Percentiles rank a stretch among this genome's conserved stretches.
Evolutionary conservation across 2,113 vertebrate genomes (phyloP).

Genomic region (Spermophilus dauricus): DNA sequence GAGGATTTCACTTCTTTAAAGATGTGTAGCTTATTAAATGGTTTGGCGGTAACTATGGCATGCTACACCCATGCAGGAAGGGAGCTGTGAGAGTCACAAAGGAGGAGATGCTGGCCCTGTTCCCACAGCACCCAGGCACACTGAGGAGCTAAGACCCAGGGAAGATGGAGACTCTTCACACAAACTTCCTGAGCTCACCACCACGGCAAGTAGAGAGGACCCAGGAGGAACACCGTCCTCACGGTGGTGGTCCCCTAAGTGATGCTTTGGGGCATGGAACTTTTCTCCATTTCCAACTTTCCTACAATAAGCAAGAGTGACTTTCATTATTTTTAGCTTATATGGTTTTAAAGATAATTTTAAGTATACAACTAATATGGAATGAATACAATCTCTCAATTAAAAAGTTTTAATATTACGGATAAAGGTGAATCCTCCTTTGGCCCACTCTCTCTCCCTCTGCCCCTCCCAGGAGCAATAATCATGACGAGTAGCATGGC

Average conservation of each 20-base stretch:
- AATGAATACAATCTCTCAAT: not conserved
- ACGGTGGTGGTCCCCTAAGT: not conserved
- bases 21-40: not conserved
- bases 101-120: not conserved
- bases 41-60: not conserved
- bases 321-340: constrained; percentile 17
- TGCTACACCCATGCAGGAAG: not conserved
- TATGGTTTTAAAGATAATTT: not conserved
- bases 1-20: not conserved
- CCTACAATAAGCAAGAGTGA: not conserved
- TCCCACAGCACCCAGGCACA: not conserved
- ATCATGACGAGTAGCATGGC: accelerated
- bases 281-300: not conserved
- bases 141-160: not conserved
- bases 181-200: not conserved
- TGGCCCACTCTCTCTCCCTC: no score
- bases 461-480: not conserved
- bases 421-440: not conserved
- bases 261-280: not conserved
- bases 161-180: no score
- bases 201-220: not conserved
- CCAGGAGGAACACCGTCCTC: not conserved
- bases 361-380: not conserved
- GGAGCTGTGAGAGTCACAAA: not conserved
- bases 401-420: not conserved